Evolutionary conservation across 2,888 invertebrate genomes (phyloP).

Genomic region (Epinotia brunnichana): DNA sequence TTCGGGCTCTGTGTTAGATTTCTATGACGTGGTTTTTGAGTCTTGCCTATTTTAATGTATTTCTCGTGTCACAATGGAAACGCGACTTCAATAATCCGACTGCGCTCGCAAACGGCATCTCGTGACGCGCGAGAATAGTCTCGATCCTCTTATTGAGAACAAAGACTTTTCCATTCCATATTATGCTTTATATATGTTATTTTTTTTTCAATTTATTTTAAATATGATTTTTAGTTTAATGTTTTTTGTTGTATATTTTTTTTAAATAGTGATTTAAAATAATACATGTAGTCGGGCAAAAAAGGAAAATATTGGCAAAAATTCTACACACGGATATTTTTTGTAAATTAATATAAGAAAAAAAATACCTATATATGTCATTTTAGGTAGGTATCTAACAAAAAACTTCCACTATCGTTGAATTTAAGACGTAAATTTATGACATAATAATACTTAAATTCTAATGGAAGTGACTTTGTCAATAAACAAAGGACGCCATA

Average conservation of each 20-base stretch:
- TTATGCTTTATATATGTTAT: too few relatives aligned
- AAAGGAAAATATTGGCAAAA: neutral
- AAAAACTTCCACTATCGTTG: neutral
- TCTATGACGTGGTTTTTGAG: neutral
- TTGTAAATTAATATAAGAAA: neutral
- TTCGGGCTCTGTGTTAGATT: too few relatives aligned
- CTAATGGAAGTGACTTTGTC: neutral
- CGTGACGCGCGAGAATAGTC: constrained; percentile 17
- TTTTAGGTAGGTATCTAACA: neutral
- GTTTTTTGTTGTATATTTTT: too few relatives aligned
- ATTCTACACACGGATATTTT: neutral
- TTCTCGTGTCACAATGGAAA: constrained; percentile 17
- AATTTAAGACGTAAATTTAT: neutral
- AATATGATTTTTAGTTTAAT: too few relatives aligned
- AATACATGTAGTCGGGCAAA: neutral
- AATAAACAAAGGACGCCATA: neutral
- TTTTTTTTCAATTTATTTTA: too few relatives aligned
- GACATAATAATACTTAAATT: neutral
- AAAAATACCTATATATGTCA: neutral
- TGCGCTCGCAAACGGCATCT: neutral
- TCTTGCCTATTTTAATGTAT: neutral
- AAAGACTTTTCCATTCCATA: neutral
- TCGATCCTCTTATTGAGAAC: constrained; percentile 10
- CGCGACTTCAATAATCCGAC: constrained; percentile 8
- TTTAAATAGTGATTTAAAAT: too few relatives aligned